phyloP scores from a whole-genome alignment of 2,797 vertebrate species.

The Pangasius mekongensis region DNA sequence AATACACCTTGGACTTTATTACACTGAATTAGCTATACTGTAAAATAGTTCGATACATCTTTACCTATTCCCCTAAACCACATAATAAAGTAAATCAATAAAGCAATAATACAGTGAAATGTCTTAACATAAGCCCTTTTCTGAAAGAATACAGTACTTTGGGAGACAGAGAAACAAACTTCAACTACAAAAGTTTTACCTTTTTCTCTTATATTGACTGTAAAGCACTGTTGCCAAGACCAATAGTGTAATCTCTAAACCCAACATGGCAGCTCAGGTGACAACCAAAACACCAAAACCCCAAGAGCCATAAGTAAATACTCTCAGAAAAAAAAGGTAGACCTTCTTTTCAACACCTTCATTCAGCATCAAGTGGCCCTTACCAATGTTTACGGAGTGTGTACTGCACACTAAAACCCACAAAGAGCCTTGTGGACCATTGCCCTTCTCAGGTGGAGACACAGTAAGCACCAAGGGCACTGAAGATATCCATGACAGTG shows the following conservation, averaged over 20 bases:
- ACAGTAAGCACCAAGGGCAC: slow-evolving; percentile 15
- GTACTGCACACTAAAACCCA: slow-evolving; percentile 38
- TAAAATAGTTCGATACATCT: neutral
- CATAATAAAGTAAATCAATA: slow-evolving; percentile 30
- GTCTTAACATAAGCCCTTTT: neutral
- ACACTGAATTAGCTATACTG: slow-evolving; percentile 12
- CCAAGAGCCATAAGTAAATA: slow-evolving; percentile 47
- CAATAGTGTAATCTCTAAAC: slow-evolving; percentile 39
- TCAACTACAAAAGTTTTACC: slow-evolving; percentile 9
- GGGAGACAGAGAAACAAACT: slow-evolving; percentile 13
- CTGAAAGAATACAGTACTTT: slow-evolving; percentile 11
- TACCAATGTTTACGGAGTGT: slow-evolving; percentile 38
- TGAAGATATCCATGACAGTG: slow-evolving; percentile 27
- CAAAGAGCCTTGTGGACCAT: slow-evolving; percentile 15
- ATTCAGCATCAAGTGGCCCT: slow-evolving; percentile 35
- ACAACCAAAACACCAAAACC: slow-evolving; percentile 49
- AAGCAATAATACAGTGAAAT: neutral
- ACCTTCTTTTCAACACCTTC: slow-evolving; percentile 42
- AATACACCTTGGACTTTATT: slow-evolving; percentile 36
- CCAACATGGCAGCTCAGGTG: slow-evolving; percentile 49
- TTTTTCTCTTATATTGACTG: slow-evolving; percentile 27
- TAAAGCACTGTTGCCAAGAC: slow-evolving; percentile 20
- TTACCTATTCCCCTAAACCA: neutral
- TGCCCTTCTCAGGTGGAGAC: slow-evolving; percentile 30
- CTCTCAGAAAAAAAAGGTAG: slow-evolving; percentile 18